These are phyloP conservation scores for Chaitophorus viminalis DNA, from an alignment of 2,888 invertebrate genomes.

Conservation along the genomic window DNA sequence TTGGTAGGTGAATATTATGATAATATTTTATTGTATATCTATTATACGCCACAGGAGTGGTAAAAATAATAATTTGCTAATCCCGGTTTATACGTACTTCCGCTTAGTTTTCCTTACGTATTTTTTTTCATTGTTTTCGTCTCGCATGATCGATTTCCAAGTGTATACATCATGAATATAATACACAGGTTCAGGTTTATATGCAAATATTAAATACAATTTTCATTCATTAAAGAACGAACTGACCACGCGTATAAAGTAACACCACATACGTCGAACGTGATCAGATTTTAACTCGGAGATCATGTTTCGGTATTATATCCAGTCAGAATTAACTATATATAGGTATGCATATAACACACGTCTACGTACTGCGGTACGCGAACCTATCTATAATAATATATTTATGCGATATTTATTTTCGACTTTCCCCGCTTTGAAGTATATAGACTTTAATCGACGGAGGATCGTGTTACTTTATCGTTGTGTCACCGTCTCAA, in stretches of 20 bases:
- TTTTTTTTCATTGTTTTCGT: background rate
- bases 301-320: conserved; percentile 36
- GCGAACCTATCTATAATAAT: background rate
- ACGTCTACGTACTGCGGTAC: background rate
- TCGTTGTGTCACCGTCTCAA: background rate
- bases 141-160: background rate
- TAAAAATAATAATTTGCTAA: no score
- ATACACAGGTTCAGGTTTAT: background rate
- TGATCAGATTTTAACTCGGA: conserved; percentile 21
- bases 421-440: conserved; percentile 19
- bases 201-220: background rate
- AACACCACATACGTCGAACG: conserved; percentile 37
- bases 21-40: no score
- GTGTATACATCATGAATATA: background rate
- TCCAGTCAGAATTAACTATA: background rate
- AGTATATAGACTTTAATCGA: conserved; percentile 17
- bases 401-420: background rate
- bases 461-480: conserved; percentile 35
- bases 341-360: background rate
- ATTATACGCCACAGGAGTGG: no score
- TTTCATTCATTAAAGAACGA: background rate
- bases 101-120: background rate
- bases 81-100: no score
- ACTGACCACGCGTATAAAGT: background rate
- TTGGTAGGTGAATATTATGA: no score